These are phyloP conservation scores for Addax nasomaculatus DNA, from an alignment of 2,113 vertebrate genomes.

Conservation along the genomic window DNA sequence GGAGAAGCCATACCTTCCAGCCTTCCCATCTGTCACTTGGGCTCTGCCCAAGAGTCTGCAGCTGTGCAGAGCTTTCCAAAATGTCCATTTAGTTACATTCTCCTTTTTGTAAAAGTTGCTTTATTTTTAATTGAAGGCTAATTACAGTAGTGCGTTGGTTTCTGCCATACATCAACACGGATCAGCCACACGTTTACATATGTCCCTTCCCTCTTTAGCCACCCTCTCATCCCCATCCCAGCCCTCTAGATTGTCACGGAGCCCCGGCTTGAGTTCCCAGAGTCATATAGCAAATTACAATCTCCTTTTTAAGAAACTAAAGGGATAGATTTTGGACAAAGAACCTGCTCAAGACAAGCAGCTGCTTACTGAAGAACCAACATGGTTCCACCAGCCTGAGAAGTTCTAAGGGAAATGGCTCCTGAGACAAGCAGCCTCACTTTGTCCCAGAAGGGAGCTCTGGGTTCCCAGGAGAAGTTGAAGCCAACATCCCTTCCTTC, in stretches of 20 bases:
- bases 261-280: background rate
- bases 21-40: background rate
- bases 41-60: background rate
- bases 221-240: rapidly evolving
- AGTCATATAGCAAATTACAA: background rate
- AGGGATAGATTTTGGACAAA: background rate
- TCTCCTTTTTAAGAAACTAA: background rate
- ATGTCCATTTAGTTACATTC: background rate
- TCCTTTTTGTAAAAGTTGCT: background rate
- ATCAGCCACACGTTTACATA: background rate
- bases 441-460: background rate
- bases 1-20: background rate
- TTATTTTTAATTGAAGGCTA: background rate
- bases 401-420: background rate
- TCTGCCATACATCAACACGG: background rate
- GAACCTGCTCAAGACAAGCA: background rate
- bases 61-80: background rate
- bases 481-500: background rate
- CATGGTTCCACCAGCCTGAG: background rate
- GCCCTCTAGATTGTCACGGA: background rate
- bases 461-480: background rate
- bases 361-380: background rate
- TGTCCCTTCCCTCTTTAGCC: background rate
- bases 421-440: background rate
- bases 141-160: background rate